These are phyloP conservation scores for Bombus pyrosoma DNA, from an alignment of 1,140 invertebrate genomes.

Conservation along the genomic window DNA sequence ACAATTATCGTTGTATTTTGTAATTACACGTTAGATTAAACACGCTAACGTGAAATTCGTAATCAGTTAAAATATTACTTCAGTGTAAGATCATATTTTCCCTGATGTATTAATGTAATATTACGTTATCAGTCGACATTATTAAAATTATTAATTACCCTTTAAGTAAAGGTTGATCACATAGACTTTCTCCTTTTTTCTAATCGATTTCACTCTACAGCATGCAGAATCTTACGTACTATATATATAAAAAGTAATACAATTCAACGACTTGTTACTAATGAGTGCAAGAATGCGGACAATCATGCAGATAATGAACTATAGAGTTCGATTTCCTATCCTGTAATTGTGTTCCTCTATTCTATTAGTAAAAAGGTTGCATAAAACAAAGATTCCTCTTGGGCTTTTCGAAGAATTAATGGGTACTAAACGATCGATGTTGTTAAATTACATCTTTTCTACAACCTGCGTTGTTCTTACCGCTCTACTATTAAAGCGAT, in stretches of 20 bases:
- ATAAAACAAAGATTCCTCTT: neutral
- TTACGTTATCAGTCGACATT: neutral
- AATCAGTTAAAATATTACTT: neutral
- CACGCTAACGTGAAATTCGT: neutral
- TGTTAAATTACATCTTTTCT: neutral
- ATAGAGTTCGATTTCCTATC: neutral
- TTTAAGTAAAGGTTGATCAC: neutral
- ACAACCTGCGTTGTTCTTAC: too few species aligned
- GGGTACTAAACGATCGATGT: neutral
- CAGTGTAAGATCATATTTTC: neutral
- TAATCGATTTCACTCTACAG: neutral
- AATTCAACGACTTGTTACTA: neutral
- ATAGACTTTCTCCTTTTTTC: neutral
- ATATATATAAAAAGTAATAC: neutral
- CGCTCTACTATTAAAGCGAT: too few species aligned
- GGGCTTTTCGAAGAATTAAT: neutral
- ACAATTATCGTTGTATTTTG: neutral
- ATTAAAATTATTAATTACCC: neutral
- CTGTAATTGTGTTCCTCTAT: neutral
- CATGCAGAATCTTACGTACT: neutral
- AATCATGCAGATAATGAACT: neutral
- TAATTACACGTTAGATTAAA: neutral
- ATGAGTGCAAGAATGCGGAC: slow-evolving; percentile 20
- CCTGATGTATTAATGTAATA: too few species aligned
- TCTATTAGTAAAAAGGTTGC: neutral